These are phyloP conservation scores for Sipunculus nudus DNA, from an alignment of 2,888 invertebrate genomes.

Conservation along the genomic window DNA sequence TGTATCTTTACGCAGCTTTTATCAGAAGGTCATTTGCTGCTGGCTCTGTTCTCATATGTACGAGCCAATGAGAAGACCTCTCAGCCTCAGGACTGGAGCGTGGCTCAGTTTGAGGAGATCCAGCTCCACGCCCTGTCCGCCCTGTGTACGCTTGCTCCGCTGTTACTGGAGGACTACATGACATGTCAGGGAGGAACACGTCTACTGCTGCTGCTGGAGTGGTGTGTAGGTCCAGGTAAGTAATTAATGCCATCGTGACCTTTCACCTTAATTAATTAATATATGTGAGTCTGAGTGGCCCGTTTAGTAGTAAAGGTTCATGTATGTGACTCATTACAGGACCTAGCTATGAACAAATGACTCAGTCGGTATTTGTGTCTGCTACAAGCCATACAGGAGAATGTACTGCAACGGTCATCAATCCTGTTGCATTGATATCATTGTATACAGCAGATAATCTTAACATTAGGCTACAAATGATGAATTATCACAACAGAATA, in stretches of 20 bases:
- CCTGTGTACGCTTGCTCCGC: constrained; percentile 60
- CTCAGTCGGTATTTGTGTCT: too few species aligned
- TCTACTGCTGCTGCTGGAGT: constrained; percentile 62
- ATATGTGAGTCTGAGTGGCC: too few species aligned
- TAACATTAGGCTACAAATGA: too few species aligned
- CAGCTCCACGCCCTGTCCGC: constrained; percentile 64
- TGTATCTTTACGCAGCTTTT: constrained; percentile 59
- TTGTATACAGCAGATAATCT: too few species aligned
- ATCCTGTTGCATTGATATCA: too few species aligned
- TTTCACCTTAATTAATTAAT: constrained; percentile 1
- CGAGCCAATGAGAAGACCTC: constrained; percentile 56
- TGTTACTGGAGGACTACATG: constrained; percentile 64
- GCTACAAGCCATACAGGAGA: too few species aligned
- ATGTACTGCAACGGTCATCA: too few species aligned
- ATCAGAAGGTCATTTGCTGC: constrained; percentile 61
- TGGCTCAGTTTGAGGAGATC: constrained; percentile 66
- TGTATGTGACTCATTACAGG: too few species aligned
- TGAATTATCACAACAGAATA: too few species aligned
- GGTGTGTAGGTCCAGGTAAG: constrained; percentile 63
- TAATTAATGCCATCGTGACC: constrained; percentile 1
- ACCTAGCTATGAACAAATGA: too few species aligned
- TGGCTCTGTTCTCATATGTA: constrained; percentile 64
- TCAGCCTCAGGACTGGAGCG: constrained; percentile 60
- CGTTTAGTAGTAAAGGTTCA: too few species aligned
- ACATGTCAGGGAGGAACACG: constrained; percentile 64